Conservation (phyloP, 2,113 vertebrate genomes). For the Salvelinus fontinalis region DNA sequence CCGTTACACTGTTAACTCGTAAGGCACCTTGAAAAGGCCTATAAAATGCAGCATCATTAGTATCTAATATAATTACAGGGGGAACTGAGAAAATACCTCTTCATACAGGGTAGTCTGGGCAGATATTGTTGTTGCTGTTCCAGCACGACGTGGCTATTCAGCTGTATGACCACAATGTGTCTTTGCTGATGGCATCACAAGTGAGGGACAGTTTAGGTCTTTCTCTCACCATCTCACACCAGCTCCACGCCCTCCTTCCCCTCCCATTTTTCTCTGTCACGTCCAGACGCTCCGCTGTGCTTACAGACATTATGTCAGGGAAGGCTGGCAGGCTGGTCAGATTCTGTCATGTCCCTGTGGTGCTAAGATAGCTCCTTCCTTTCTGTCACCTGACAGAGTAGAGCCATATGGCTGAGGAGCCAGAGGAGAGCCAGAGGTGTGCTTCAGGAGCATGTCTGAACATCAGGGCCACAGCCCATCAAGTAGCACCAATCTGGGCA, state of each 20-base stretch:
- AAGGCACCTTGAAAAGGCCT: too few relatives aligned
- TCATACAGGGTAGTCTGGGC: too few relatives aligned
- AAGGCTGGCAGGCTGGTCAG: slow-evolving; percentile 13
- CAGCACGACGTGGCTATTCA: too few relatives aligned
- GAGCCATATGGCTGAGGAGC: slow-evolving; percentile 44
- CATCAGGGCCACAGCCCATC: slow-evolving; percentile 22
- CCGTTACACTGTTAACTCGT: too few relatives aligned
- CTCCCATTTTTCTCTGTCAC: neutral
- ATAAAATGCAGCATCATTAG: too few relatives aligned
- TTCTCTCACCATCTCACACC: neutral
- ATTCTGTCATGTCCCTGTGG: slow-evolving; percentile 27
- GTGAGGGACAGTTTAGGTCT: too few relatives aligned
- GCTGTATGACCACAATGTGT: too few relatives aligned
- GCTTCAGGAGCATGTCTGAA: slow-evolving; percentile 27
- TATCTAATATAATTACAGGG: too few relatives aligned
- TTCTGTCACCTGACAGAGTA: slow-evolving; percentile 35
- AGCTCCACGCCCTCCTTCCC: neutral
- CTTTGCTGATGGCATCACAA: too few relatives aligned
- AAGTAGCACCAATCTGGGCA: neutral
- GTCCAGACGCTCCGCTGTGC: neutral
- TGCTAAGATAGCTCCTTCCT: slow-evolving; percentile 23
- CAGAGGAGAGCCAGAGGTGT: slow-evolving; percentile 20
- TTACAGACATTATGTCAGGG: neutral
- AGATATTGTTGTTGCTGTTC: too few relatives aligned
- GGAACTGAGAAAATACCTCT: too few relatives aligned